Evolutionary conservation across 1,140 invertebrate species (phyloP), one percentile per base, ranked within the genome.

Genomic region (Archivesica marissinica): DNA sequence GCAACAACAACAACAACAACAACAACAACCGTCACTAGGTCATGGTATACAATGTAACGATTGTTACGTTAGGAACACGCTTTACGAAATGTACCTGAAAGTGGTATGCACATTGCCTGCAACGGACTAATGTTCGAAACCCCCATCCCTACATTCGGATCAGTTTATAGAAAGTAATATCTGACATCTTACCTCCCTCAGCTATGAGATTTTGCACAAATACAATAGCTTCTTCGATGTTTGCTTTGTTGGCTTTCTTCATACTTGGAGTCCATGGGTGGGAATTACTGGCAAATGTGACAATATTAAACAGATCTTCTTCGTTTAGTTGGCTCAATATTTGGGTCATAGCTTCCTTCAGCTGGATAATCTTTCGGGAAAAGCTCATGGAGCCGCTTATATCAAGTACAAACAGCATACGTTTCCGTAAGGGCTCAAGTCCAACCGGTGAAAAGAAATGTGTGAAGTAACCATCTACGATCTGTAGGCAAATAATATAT

Each of bases 401-500:
- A 90, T 96, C 96, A 80, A 96, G 93, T 1, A 96, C 95, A 90
- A 97, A 97, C 13, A 96, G 94, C 0, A 96, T 96, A 87, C 96
- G 95, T 91, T 96, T 96, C 13, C 93, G 94, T 33, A 96, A 92
- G 0, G 95, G 94, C 38, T 94, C 92, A 39, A 96, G 90, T 44
- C 92, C 92, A 25, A 89, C 74, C 2, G 96, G 96, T 1, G 96
- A 95, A 88, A 96, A 96, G 94, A 96, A 96, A 88, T 97, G 96
- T 0, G 96, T 96, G 92, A 97, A 97, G 92, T 96, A 96, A 0
- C 96, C 96, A 86, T 96, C 95, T 85, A 96, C 95, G 2, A 96
- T 93, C 95, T 96, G 92, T 7, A 84, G 72, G n/a, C n/a, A n/a
- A n/a, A n/a, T n/a, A n/a, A n/a, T n/a, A n/a, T n/a, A n/a, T n/a